Evolutionary conservation across 2,888 invertebrate genomes (phyloP), one percentile per base, ranked within the genome.

Genomic region (Polietes domitor): DNA sequence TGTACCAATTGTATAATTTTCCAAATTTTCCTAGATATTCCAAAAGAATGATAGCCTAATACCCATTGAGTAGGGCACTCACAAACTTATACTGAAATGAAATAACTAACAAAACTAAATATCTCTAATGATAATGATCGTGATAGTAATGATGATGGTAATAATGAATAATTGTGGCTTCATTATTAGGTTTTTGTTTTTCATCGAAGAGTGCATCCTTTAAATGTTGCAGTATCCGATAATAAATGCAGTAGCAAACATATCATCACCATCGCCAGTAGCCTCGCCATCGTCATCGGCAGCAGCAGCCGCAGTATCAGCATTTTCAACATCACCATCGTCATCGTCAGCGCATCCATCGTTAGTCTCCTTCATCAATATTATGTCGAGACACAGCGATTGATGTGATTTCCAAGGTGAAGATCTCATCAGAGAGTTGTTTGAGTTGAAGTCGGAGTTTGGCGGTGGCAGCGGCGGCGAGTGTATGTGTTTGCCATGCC

Each of bases 381-480:
- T 90, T 91, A 90, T 90, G 91, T 90, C 91, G 88, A 88, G 88
- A 87, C 88, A 89, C 89, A 89, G 77, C 91, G 89, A 91, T 91
- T 90, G 90, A 91, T 91, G 84, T 79, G 91, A 90, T 90, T 89
- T 89, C 89, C 89, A 90, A 91, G 89, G 90, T 90, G 90, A 90
- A 90, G 91, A 86, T 90, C 90, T 89, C 89, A 89, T 89, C 89
- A 87, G 80, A 26, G 47, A 47, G 17, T 21, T 86, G 63, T 76
- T 77, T 74, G 17, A 76, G 77, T 73, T 80, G 72, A 28, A 63
- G 32, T 50, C 28, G 10, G 15, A 21, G 74, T n/a, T 43, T 61
- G 41, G 37, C 2, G 2, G 28, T 4, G 10, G 15, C 15, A 6
- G 32, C 47, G n/a, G 17, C 21, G 78, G 32, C 26, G 21, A 50